These are phyloP conservation scores for Eristalis arbustorum DNA, from an alignment of 2,888 invertebrate species.

Conservation along the genomic window DNA sequence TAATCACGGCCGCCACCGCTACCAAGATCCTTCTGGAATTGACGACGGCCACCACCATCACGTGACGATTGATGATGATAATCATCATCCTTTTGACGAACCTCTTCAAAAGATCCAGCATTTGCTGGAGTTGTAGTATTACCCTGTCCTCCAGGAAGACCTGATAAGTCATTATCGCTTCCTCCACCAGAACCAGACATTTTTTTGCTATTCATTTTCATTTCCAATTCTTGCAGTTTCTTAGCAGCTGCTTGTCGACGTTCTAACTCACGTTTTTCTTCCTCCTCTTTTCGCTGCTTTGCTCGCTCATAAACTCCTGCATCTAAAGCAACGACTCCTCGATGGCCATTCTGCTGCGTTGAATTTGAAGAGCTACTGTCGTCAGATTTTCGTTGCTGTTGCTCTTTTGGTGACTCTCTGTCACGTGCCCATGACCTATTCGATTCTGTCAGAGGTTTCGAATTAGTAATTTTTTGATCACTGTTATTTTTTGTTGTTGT, in stretches of 20 bases:
- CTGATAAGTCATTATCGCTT: conserved; percentile 74
- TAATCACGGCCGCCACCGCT: conserved; percentile 71
- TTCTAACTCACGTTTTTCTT: conserved; percentile 89
- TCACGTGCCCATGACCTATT: conserved; percentile 51
- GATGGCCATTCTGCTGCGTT: conserved; percentile 78
- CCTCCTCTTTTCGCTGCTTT: conserved; percentile 92
- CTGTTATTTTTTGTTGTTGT: conserved; percentile 72
- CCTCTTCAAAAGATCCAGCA: conserved; percentile 54
- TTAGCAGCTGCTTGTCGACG: conserved; percentile 83
- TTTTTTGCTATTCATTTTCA: conserved; percentile 84
- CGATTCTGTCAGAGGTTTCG: conserved; percentile 39
- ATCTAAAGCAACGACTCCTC: conserved; percentile 83
- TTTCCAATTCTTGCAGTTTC: conserved; percentile 86
- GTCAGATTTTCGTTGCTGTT: conserved; percentile 67
- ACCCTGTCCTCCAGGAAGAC: conserved; percentile 40
- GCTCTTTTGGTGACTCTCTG: conserved; percentile 51
- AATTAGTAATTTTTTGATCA: conserved; percentile 63
- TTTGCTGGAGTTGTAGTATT: conserved; percentile 41
- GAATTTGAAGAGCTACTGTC: conserved; percentile 62
- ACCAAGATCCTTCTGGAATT: conserved; percentile 44
- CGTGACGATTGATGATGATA: conserved; percentile 69
- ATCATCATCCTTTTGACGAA: conserved; percentile 69
- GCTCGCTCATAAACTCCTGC: conserved; percentile 91
- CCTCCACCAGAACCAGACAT: conserved; percentile 74
- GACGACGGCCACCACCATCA: conserved; percentile 50